Evolutionary conservation across 2,797 vertebrate species (phyloP).

Genomic region (Karalla daura): DNA sequence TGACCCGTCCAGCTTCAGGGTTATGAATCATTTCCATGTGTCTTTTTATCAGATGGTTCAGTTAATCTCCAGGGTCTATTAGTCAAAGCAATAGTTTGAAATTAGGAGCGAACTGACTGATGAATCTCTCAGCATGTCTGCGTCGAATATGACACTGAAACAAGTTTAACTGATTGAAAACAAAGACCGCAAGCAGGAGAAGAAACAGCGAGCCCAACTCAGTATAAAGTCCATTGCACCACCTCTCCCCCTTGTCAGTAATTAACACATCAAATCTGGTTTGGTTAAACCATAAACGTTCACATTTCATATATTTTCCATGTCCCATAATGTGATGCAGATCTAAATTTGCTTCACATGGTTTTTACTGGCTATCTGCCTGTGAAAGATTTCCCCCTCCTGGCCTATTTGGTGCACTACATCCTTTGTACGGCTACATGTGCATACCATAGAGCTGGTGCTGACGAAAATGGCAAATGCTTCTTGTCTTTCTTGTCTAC

Average conservation of each 20-base stretch:
- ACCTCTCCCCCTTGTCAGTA: too few species aligned
- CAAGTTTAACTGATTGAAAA: background rate
- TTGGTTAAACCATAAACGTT: background rate
- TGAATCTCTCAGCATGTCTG: too few species aligned
- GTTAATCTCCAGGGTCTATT: too few species aligned
- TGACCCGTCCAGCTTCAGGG: too few species aligned
- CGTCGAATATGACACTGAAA: background rate
- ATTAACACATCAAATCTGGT: background rate
- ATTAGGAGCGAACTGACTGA: too few species aligned
- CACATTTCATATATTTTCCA: background rate
- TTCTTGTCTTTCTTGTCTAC: background rate
- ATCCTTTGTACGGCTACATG: background rate
- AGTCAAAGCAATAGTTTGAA: too few species aligned
- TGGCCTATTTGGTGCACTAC: background rate
- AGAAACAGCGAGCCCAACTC: background rate
- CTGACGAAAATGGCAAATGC: background rate
- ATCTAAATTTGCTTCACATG: background rate
- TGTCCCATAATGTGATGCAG: background rate
- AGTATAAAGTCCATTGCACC: background rate
- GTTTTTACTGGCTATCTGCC: background rate
- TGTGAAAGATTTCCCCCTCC: background rate
- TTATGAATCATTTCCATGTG: too few species aligned
- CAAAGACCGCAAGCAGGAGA: background rate
- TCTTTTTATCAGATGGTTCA: too few species aligned
- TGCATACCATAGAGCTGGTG: background rate